Conservation (phyloP, 2,888 invertebrate species). For the Hirtodrosophila alboralis region DNA sequence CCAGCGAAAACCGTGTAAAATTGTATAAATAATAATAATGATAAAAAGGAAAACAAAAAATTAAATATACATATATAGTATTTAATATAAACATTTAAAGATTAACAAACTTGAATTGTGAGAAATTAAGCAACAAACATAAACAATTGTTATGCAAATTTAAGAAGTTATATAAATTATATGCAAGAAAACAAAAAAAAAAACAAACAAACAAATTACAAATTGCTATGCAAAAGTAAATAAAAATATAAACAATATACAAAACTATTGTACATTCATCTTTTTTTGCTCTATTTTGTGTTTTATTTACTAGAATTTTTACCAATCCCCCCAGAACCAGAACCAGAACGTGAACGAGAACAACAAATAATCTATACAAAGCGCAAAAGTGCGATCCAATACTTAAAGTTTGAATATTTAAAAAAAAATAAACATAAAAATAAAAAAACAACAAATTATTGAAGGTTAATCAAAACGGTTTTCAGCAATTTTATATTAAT, state of each 20-base stretch:
- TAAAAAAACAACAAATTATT: constrained; percentile 21
- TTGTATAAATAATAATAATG: constrained; percentile 62
- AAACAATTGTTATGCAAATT: constrained; percentile 71
- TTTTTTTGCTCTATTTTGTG: constrained; percentile 47
- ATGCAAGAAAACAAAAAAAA: constrained; percentile 31
- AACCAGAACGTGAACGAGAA: constrained; percentile 31
- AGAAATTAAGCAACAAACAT: constrained; percentile 44
- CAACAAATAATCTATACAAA: constrained; percentile 17
- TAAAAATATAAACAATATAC: constrained; percentile 36
- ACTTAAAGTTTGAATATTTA: background rate
- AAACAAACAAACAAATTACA: constrained; percentile 37
- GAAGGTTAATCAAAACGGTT: constrained; percentile 74
- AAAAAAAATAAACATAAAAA: constrained; percentile 9
- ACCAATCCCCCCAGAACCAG: constrained; percentile 36
- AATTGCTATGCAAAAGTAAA: constrained; percentile 61
- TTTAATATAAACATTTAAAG: constrained; percentile 47
- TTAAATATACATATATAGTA: constrained; percentile 30
- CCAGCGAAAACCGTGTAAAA: constrained; percentile 64
- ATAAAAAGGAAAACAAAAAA: constrained; percentile 15
- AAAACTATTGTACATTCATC: constrained; percentile 63
- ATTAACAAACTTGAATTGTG: constrained; percentile 56
- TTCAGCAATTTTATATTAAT: constrained; percentile 74
- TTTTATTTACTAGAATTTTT: constrained; percentile 53
- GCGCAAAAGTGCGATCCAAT: constrained; percentile 12
- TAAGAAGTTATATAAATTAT: constrained; percentile 65